Percentiles rank a stretch among this genome's conserved stretches.
These are phyloP conservation scores for Celastrina argiolus DNA, from an alignment of 2,888 invertebrate species.

Conservation along the genomic window DNA sequence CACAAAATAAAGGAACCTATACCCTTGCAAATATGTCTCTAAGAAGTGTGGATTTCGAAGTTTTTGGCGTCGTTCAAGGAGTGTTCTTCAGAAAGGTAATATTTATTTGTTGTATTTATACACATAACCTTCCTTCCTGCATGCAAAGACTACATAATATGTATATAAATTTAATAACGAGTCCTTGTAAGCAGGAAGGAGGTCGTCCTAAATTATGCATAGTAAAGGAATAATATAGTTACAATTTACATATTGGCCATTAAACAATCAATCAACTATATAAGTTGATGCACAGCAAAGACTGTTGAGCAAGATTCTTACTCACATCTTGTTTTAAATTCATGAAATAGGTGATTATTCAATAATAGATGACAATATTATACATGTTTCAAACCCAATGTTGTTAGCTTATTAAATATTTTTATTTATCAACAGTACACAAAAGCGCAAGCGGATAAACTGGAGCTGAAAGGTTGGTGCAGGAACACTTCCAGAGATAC, in stretches of 20 bases:
- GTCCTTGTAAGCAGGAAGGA: too few species aligned
- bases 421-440: conserved; percentile 74
- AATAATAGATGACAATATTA: too few species aligned
- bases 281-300: too few species aligned
- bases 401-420: neutral
- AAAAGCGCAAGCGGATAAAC: conserved; percentile 79
- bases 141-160: neutral
- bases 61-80: conserved; percentile 80
- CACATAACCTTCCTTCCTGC: neutral
- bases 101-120: neutral
- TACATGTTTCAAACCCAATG: too few species aligned
- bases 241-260: too few species aligned
- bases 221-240: too few species aligned
- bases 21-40: conserved; percentile 43
- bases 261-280: too few species aligned
- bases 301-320: too few species aligned
- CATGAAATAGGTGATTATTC: too few species aligned
- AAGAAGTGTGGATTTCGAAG: conserved; percentile 75
- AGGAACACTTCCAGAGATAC: conserved; percentile 83
- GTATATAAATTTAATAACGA: too few species aligned
- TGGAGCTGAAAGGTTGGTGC: conserved; percentile 84
- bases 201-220: too few species aligned
- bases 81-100: conserved; percentile 81
- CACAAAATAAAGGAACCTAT: conserved; percentile 25
- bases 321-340: too few species aligned